A percentile compares a stretch with the other conserved stretches of the same genome.
phyloP scores from a whole-genome alignment of 1,140 invertebrate species.

The Bathynomus jamesi region DNA sequence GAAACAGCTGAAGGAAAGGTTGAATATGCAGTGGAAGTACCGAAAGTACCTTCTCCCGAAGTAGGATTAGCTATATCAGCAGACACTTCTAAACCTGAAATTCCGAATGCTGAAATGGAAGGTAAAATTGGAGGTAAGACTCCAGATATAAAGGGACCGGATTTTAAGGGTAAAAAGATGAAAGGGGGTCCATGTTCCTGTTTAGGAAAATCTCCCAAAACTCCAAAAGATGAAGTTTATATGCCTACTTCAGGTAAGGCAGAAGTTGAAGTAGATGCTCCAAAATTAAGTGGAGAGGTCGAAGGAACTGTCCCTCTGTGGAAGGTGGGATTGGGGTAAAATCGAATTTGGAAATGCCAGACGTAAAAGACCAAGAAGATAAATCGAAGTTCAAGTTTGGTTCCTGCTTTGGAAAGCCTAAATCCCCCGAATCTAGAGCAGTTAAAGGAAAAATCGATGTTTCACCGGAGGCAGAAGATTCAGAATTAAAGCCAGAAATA shows the following conservation, averaged over 20 bases:
- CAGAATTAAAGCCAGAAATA: slow-evolving; percentile 6
- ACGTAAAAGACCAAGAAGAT: slow-evolving; percentile 1
- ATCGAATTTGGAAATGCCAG: not conserved
- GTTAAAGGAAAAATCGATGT: slow-evolving; percentile 16
- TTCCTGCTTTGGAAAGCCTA: slow-evolving; percentile 27
- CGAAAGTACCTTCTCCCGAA: slow-evolving; percentile 1
- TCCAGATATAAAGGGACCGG: slow-evolving; percentile 1
- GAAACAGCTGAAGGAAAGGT: slow-evolving; percentile 1
- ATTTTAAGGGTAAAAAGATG: slow-evolving; percentile 17
- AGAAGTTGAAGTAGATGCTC: slow-evolving; percentile 7
- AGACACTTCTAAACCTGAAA: too few relatives aligned
- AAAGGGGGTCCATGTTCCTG: slow-evolving; percentile 21
- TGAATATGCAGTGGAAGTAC: slow-evolving; percentile 6
- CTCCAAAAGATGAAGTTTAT: slow-evolving; percentile 15
- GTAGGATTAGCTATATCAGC: not conserved
- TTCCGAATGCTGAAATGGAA: not conserved
- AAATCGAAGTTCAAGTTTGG: slow-evolving; percentile 19
- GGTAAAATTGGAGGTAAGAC: slow-evolving; percentile 14
- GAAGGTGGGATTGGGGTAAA: slow-evolving; percentile 7
- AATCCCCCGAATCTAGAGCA: slow-evolving; percentile 4
- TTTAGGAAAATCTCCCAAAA: slow-evolving; percentile 17
- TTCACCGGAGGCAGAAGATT: slow-evolving; percentile 9
- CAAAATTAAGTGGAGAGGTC: slow-evolving; percentile 8
- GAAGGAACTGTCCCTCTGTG: slow-evolving; percentile 11
- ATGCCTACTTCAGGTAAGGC: slow-evolving; percentile 4